These are phyloP conservation scores for Sandelia bainsii DNA, from an alignment of 2,797 vertebrate species.

Conservation along the genomic window DNA sequence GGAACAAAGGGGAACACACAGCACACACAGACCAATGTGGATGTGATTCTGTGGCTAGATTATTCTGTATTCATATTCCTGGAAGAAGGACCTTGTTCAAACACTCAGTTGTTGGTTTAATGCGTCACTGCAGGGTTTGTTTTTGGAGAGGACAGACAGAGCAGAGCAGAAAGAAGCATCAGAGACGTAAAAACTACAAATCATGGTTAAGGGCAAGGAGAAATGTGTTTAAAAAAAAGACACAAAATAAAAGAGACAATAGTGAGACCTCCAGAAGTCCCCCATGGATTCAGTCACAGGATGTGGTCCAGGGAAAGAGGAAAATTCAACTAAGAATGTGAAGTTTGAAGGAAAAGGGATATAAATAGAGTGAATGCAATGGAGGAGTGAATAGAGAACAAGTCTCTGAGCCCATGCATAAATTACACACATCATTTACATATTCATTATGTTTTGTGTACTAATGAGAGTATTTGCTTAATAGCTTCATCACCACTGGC, in stretches of 20 bases:
- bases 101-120: slow-evolving; percentile 76
- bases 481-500: slow-evolving; percentile 76
- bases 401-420: slow-evolving; percentile 78
- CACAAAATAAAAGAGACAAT: slow-evolving; percentile 46
- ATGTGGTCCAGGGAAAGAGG: slow-evolving; percentile 59
- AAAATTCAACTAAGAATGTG: slow-evolving; percentile 56
- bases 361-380: slow-evolving; percentile 75
- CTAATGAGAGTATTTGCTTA: slow-evolving; percentile 87
- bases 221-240: slow-evolving; percentile 37
- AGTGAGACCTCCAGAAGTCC: slow-evolving; percentile 43
- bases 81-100: slow-evolving; percentile 75
- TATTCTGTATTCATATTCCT: slow-evolving; percentile 75
- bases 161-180: slow-evolving; percentile 52
- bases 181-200: slow-evolving; percentile 47
- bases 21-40: slow-evolving; percentile 44
- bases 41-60: slow-evolving; percentile 47
- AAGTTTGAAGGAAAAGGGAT: slow-evolving; percentile 61
- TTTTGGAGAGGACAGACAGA: slow-evolving; percentile 64
- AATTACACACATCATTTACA: slow-evolving; percentile 86
- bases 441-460: slow-evolving; percentile 87
- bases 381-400: slow-evolving; percentile 69
- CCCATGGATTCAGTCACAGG: slow-evolving; percentile 57
- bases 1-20: slow-evolving; percentile 56
- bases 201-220: slow-evolving; percentile 43
- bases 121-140: slow-evolving; percentile 72